Conservation (phyloP, 2,797 vertebrate species). For the Hydrocynus forskahlii region DNA sequence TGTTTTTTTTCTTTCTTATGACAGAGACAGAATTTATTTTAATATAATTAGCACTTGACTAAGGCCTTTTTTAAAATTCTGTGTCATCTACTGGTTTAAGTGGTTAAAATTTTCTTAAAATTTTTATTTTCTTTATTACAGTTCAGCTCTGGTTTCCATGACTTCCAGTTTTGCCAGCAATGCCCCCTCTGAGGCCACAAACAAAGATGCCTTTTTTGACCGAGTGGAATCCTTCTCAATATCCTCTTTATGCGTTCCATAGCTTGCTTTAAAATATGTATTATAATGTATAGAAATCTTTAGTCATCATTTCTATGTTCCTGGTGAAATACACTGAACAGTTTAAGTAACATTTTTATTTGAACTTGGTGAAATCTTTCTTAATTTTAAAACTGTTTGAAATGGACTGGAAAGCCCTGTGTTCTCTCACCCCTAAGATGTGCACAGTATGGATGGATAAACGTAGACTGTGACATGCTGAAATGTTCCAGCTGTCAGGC, state of each 20-base stretch:
- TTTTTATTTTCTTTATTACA: slow-evolving; percentile 63
- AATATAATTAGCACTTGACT: too few relatives aligned
- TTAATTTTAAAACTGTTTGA: slow-evolving; percentile 84
- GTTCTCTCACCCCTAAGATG: slow-evolving; percentile 88
- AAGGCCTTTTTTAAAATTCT: too few relatives aligned
- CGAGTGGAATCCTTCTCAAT: slow-evolving; percentile 94
- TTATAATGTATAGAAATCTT: neutral
- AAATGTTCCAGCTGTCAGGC: slow-evolving; percentile 93
- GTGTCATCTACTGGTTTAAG: neutral
- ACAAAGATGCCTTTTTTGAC: slow-evolving; percentile 90
- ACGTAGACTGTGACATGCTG: slow-evolving; percentile 88
- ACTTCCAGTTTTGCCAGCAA: slow-evolving; percentile 72
- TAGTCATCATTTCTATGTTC: neutral
- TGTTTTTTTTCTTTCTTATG: too few relatives aligned
- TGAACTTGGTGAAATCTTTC: slow-evolving; percentile 51
- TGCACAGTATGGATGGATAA: slow-evolving; percentile 91
- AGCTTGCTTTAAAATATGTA: neutral
- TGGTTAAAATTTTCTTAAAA: neutral
- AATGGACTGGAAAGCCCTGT: slow-evolving; percentile 89
- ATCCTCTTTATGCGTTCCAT: slow-evolving; percentile 82
- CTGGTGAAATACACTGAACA: too few relatives aligned
- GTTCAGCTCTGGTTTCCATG: slow-evolving; percentile 72
- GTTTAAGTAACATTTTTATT: neutral
- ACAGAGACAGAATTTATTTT: too few relatives aligned
- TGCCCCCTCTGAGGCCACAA: slow-evolving; percentile 81